phyloP scores from a whole-genome alignment of 2,113 vertebrate species.

The Stegastes partitus region DNA sequence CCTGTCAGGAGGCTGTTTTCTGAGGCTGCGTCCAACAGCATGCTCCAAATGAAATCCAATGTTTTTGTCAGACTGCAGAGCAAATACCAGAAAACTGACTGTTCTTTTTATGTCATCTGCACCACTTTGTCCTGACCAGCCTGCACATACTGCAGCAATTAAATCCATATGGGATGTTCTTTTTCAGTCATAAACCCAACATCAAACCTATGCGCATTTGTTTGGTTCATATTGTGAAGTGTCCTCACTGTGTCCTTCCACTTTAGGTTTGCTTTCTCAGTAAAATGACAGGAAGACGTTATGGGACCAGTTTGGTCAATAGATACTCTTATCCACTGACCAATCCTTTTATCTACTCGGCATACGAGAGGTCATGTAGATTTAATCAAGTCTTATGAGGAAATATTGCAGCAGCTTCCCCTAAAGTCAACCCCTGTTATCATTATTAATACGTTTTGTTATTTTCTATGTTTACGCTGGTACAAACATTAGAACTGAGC shows the following conservation, averaged over 20 bases:
- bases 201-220: slow-evolving; percentile 8
- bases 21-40: slow-evolving; percentile 20
- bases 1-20: slow-evolving; percentile 25
- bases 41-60: slow-evolving; percentile 42
- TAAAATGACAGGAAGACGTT: neutral
- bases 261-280: neutral
- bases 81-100: slow-evolving; percentile 29
- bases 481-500: no score
- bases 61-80: slow-evolving; percentile 20
- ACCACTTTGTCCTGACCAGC: slow-evolving; percentile 11
- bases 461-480: no score
- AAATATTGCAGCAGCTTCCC: no score
- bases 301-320: neutral
- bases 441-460: no score
- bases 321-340: no score
- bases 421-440: no score
- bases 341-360: no score
- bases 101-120: neutral
- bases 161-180: neutral
- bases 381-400: no score
- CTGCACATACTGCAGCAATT: slow-evolving; percentile 5
- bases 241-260: neutral
- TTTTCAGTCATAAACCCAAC: slow-evolving; percentile 27
- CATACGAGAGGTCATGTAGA: no score
- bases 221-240: neutral